Percentiles rank a stretch among this genome's conserved stretches.
These are phyloP conservation scores for Micromys minutus DNA, from an alignment of 2,113 vertebrate species.

Conservation along the genomic window DNA sequence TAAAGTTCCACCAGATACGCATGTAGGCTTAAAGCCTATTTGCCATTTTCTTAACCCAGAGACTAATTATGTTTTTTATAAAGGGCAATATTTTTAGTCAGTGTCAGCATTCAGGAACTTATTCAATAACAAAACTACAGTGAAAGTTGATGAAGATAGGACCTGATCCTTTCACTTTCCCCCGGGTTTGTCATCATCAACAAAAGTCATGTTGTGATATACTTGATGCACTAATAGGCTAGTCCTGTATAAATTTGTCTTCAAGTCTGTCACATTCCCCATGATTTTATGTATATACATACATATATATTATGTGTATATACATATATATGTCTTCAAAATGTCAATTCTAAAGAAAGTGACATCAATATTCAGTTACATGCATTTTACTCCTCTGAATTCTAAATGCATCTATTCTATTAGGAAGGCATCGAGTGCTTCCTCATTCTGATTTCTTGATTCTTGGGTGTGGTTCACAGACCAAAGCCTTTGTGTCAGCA, in stretches of 20 bases:
- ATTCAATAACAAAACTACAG: neutral
- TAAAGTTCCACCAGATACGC: neutral
- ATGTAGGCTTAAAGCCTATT: neutral
- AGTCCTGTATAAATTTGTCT: neutral
- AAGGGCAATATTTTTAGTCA: neutral
- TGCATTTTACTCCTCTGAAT: slow-evolving; percentile 1
- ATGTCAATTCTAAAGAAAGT: neutral
- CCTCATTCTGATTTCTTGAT: neutral
- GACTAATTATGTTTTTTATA: neutral
- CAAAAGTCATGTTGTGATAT: neutral
- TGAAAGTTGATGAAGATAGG: neutral
- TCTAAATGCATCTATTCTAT: neutral
- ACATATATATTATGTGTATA: neutral
- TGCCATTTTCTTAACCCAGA: neutral
- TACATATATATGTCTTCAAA: neutral
- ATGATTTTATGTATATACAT: neutral
- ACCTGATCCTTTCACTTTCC: neutral
- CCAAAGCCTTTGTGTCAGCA: neutral
- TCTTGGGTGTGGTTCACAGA: neutral
- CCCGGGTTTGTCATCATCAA: slow-evolving; percentile 1
- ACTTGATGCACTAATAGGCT: neutral
- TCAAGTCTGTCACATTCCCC: neutral
- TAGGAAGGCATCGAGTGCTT: neutral
- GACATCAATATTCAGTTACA: neutral
- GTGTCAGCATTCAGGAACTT: neutral